phyloP scores from a whole-genome alignment of 2,113 vertebrate species.

The Chelonoidis abingdonii region DNA sequence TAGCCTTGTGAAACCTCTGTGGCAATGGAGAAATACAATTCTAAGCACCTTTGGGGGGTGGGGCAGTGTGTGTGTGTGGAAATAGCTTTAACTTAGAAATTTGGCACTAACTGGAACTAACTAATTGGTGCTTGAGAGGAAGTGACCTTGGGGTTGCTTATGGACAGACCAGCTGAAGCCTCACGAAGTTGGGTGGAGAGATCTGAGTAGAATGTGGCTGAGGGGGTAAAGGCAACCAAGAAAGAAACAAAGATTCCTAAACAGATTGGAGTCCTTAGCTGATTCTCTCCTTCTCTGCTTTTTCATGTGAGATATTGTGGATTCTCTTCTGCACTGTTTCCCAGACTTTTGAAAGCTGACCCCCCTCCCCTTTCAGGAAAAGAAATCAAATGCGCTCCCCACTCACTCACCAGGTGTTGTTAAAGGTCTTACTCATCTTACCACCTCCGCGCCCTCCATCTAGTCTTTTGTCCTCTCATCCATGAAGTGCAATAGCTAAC shows the following conservation, averaged over 20 bases:
- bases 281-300: neutral
- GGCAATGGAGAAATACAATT: neutral
- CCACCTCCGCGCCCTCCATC: neutral
- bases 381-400: neutral
- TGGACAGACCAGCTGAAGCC: neutral
- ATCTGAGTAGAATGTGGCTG: neutral
- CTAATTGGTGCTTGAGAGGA: neutral
- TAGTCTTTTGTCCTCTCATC: neutral
- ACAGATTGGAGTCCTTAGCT: no score
- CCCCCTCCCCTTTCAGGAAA: neutral
- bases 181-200: neutral
- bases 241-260: no score
- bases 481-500: neutral
- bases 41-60: neutral
- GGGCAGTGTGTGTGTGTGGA: neutral
- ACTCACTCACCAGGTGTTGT: neutral
- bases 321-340: neutral
- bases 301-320: neutral
- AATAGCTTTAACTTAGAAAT: neutral
- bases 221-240: neutral
- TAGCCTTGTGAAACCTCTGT: neutral
- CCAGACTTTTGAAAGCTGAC: neutral
- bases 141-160: neutral
- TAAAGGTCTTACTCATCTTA: neutral
- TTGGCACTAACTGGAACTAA: neutral